Evolutionary conservation across 2,888 invertebrate species (phyloP).

Genomic region (Salticus scenicus): DNA sequence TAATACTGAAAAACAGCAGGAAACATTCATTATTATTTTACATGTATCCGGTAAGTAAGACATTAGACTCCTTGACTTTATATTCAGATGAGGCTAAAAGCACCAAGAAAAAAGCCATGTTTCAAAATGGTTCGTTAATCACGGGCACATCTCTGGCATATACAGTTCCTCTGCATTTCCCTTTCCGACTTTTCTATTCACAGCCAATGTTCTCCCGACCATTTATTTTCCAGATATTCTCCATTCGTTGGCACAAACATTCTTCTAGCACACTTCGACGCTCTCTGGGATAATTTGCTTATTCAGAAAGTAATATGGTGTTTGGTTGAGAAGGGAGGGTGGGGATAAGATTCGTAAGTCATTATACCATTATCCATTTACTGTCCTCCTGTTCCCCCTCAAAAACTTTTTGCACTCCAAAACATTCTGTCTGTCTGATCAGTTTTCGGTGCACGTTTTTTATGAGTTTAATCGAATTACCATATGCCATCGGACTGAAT

Average conservation of each 20-base stretch:
- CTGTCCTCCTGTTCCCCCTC: background rate
- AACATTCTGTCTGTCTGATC: background rate
- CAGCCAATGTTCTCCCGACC: background rate
- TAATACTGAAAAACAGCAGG: too few species aligned
- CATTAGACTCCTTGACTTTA: too few species aligned
- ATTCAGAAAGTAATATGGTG: background rate
- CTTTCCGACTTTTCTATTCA: background rate
- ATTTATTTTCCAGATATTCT: background rate
- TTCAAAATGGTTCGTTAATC: background rate
- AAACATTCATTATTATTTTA: too few species aligned
- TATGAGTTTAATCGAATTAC: conserved; percentile 1
- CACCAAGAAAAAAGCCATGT: background rate
- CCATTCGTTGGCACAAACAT: background rate
- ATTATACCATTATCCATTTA: conserved; percentile 9
- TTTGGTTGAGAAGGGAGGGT: too few species aligned
- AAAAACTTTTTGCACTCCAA: background rate
- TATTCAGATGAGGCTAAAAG: too few species aligned
- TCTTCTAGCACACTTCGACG: background rate
- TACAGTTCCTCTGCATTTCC: background rate
- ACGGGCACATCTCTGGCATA: background rate
- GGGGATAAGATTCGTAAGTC: background rate
- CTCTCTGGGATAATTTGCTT: background rate
- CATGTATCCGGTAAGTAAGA: too few species aligned
- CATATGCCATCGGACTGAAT: background rate
- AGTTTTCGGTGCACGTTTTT: background rate